phyloP scores from a whole-genome alignment of 2,888 invertebrate species.

The Thymelicus sylvestris region DNA sequence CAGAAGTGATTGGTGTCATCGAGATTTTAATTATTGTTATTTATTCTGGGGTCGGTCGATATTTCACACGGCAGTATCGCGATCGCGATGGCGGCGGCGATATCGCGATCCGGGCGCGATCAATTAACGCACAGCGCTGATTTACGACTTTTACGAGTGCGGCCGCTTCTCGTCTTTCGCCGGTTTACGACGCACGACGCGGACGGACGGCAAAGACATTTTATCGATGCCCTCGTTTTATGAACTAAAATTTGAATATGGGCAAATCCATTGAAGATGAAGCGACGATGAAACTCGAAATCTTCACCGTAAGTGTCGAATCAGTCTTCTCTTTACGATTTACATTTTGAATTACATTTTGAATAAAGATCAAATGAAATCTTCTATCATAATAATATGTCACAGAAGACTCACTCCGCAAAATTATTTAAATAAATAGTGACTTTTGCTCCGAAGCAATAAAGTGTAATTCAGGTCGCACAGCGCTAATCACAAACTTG shows the following conservation, averaged over 20 bases:
- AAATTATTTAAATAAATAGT: no score
- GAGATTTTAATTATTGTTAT: slow-evolving; percentile 13
- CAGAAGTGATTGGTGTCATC: neutral
- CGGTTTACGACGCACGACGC: slow-evolving; percentile 16
- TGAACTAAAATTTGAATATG: neutral
- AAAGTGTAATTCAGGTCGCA: no score
- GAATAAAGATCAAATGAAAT: no score
- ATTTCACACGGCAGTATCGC: slow-evolving; percentile 20
- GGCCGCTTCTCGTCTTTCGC: slow-evolving; percentile 23
- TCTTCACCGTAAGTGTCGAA: no score
- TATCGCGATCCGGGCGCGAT: slow-evolving; percentile 30
- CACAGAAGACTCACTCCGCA: no score
- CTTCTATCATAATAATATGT: no score
- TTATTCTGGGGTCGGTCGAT: slow-evolving; percentile 2
- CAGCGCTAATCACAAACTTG: no score
- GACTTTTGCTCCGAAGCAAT: no score
- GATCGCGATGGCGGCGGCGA: slow-evolving; percentile 14
- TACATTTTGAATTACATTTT: no score
- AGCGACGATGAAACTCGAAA: no score
- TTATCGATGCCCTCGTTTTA: slow-evolving; percentile 4
- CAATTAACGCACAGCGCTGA: slow-evolving; percentile 40
- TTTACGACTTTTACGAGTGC: slow-evolving; percentile 38
- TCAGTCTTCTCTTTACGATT: no score
- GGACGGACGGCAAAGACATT: neutral
- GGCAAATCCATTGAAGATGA: neutral